Evolutionary conservation across 2,113 vertebrate genomes (phyloP).

Genomic region (Cyprinodon brontotheroides): DNA sequence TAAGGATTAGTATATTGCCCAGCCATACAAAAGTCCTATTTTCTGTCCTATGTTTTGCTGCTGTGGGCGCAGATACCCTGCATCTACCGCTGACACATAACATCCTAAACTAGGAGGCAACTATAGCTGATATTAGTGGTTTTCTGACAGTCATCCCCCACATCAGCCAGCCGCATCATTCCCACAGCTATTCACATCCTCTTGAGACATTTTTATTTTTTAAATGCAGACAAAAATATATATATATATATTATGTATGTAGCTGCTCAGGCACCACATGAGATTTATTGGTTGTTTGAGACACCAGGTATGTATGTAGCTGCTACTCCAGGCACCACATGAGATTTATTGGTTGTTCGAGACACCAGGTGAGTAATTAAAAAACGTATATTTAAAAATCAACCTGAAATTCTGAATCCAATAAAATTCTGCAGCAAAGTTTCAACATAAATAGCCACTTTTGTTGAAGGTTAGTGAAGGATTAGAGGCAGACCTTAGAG

Average conservation of each 20-base stretch:
- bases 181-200: neutral
- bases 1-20: too few relatives aligned
- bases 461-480: neutral
- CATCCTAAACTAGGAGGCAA: neutral
- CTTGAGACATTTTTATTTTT: neutral
- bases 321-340: too few relatives aligned
- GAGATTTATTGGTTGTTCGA: neutral
- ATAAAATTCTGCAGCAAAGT: neutral
- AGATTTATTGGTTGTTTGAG: neutral
- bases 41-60: neutral
- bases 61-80: neutral
- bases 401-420: neutral
- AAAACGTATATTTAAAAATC: neutral
- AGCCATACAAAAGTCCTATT: neutral
- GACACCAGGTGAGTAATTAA: neutral
- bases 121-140: neutral
- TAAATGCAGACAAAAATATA: neutral
- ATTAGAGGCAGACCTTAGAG: too few relatives aligned
- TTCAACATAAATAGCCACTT: neutral
- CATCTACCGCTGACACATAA: neutral
- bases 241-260: neutral
- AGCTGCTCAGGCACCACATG: neutral
- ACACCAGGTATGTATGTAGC: neutral
- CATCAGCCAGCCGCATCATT: neutral
- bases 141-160: constrained; percentile 4